phyloP scores from a whole-genome alignment of 37 sponge, comb jelly and placozoan species.

The Halichondria panicea region DNA sequence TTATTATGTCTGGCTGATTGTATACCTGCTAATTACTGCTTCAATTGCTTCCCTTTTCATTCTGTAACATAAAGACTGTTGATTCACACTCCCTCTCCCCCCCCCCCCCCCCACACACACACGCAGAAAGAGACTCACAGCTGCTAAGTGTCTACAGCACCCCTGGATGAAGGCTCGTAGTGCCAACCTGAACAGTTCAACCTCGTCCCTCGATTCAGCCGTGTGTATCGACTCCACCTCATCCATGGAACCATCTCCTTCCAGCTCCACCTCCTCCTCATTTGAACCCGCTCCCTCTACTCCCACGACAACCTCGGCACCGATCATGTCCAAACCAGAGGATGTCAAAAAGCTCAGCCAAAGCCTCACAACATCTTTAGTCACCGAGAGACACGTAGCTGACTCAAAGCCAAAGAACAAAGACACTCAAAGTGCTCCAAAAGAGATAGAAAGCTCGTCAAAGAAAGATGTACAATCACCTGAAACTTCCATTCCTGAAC shows the following conservation, averaged over 20 bases:
- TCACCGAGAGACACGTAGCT: constrained; percentile 14
- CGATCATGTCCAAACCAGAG: constrained; percentile 35
- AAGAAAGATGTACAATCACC: no score
- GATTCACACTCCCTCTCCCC: not conserved
- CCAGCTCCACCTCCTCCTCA: constrained; percentile 68
- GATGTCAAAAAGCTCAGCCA: constrained; percentile 52
- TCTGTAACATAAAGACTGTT: no score
- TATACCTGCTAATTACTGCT: no score
- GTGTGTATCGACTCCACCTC: constrained; percentile 71
- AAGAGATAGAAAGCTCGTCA: not conserved
- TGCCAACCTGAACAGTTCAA: constrained; percentile 49
- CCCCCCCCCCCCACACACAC: not conserved
- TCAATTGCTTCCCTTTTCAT: no score
- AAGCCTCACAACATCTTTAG: constrained; percentile 29
- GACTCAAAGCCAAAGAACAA: constrained; percentile 1
- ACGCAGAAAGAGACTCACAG: constrained; percentile 46
- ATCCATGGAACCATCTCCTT: constrained; percentile 67
- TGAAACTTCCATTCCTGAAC: no score
- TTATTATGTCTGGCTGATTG: no score
- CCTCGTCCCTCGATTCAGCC: constrained; percentile 63
- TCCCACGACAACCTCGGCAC: constrained; percentile 15
- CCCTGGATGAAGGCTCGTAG: constrained; percentile 58
- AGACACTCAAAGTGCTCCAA: not conserved
- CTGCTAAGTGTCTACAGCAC: constrained; percentile 57
- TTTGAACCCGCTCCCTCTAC: constrained; percentile 65